Evolutionary conservation across 2,888 invertebrate species (phyloP).

Genomic region (Amorpha juglandis): DNA sequence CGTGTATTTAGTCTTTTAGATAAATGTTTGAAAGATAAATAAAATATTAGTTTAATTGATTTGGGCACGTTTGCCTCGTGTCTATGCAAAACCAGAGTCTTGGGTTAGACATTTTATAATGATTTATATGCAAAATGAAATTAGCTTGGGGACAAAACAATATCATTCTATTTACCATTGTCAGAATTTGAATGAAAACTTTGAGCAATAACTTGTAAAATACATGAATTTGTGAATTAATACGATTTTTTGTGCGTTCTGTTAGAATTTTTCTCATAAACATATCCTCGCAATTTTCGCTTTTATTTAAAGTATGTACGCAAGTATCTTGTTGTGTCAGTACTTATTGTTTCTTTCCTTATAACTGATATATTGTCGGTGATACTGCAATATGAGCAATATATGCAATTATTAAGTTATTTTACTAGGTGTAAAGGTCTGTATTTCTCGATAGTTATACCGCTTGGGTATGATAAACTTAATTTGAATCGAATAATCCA

Average conservation of each 20-base stretch:
- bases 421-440: not conserved
- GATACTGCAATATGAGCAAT: not conserved
- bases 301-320: constrained; percentile 8
- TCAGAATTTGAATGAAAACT: constrained; percentile 19
- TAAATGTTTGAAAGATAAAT: constrained; percentile 57
- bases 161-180: constrained; percentile 25
- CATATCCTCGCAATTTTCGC: constrained; percentile 23
- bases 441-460: not conserved
- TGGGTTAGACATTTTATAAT: not conserved
- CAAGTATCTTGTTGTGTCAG: constrained; percentile 2
- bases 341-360: not conserved
- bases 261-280: constrained; percentile 22
- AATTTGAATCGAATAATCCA: not conserved
- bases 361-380: not conserved
- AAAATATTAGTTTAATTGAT: constrained; percentile 47
- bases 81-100: constrained; percentile 21
- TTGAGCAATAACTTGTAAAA: constrained; percentile 26
- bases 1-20: constrained; percentile 71
- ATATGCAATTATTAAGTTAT: not conserved
- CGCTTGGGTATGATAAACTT: not conserved
- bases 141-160: not conserved
- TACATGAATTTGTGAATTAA: not conserved
- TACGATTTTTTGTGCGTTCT: constrained; percentile 3
- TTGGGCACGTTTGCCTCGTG: constrained; percentile 46
- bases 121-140: not conserved